Conservation (phyloP, 2,113 vertebrate species). For the Mustela lutreola region DNA sequence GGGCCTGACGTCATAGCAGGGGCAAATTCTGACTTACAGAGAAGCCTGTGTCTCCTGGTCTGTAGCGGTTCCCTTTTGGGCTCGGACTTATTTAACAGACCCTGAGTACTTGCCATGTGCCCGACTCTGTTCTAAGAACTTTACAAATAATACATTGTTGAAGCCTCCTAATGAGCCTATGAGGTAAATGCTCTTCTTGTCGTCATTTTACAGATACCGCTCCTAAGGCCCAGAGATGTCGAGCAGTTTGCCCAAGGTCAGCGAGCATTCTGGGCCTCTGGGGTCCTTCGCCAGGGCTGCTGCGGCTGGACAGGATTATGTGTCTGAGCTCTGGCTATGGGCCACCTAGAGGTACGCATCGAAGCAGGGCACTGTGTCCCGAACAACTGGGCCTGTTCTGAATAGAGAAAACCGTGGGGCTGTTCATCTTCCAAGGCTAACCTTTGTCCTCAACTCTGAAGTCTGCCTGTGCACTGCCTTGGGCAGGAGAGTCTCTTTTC, state of each 20-base stretch:
- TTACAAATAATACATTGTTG: conserved; percentile 16
- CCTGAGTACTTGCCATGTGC: background rate
- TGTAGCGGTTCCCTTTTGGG: background rate
- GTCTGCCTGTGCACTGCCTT: background rate
- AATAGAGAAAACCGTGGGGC: too few species aligned
- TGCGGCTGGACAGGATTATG: background rate
- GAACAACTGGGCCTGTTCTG: background rate
- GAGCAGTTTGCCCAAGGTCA: background rate
- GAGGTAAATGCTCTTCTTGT: background rate
- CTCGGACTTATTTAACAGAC: conserved; percentile 25
- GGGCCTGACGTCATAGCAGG: background rate
- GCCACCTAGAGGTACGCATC: background rate
- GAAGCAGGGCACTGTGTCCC: background rate
- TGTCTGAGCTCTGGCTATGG: background rate
- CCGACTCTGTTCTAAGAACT: background rate
- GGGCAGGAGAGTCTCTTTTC: background rate
- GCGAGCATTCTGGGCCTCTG: background rate
- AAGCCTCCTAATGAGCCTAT: background rate
- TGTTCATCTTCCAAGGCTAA: too few species aligned
- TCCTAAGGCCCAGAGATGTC: background rate
- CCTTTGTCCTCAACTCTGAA: background rate
- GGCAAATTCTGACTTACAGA: background rate
- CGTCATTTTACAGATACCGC: conserved; percentile 43
- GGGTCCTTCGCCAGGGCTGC: background rate
- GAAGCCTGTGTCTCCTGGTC: background rate